Percentiles rank a stretch among this genome's conserved stretches.
Conservation (phyloP, 2,797 vertebrate genomes). For the Emys orbicularis region DNA sequence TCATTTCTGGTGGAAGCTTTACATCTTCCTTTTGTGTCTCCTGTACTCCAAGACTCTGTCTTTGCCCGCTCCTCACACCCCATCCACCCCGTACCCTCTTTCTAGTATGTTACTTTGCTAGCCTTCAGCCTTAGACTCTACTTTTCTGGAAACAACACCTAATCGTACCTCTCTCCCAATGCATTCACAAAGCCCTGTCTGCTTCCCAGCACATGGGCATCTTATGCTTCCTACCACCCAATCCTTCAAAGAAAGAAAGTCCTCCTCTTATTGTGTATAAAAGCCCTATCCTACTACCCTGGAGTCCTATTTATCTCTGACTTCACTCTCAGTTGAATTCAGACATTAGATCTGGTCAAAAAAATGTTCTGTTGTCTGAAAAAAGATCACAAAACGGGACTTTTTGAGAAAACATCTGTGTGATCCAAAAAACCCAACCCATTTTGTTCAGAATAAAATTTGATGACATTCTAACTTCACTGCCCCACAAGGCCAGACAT, state of each 20-base stretch:
- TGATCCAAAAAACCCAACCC: background rate
- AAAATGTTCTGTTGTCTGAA: background rate
- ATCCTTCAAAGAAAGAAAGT: background rate
- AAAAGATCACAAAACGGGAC: background rate
- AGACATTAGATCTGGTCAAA: background rate
- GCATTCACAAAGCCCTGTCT: background rate
- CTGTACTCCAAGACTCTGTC: background rate
- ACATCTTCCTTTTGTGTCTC: rapidly evolving
- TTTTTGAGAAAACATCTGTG: background rate
- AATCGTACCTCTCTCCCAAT: background rate
- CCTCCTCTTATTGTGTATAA: background rate
- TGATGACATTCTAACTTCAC: background rate
- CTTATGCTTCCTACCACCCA: background rate
- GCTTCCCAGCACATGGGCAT: background rate
- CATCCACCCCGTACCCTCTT: background rate
- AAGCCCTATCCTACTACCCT: background rate
- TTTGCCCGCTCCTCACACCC: rapidly evolving
- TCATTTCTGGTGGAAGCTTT: background rate
- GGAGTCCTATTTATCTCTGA: background rate
- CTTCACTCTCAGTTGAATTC: background rate
- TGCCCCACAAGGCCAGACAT: background rate
- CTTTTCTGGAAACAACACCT: rapidly evolving
- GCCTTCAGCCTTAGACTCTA: background rate
- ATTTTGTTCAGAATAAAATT: too few relatives aligned
- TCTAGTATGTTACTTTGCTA: rapidly evolving